Percentiles rank a stretch among this genome's conserved stretches.
phyloP scores from a whole-genome alignment of 2,888 invertebrate species.

The Clitarchus hookeri region DNA sequence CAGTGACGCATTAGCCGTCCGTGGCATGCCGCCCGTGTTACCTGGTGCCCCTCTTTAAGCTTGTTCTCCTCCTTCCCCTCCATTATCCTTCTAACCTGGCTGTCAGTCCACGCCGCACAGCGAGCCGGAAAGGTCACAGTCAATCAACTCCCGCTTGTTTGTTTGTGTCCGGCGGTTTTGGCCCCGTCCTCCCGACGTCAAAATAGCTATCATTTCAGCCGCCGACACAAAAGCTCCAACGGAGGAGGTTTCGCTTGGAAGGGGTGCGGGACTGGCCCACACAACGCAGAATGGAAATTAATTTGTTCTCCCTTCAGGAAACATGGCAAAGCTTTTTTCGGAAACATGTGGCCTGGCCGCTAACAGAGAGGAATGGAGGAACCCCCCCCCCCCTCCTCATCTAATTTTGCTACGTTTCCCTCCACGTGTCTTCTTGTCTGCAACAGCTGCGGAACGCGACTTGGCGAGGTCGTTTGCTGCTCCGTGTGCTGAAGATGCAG shows the following conservation, averaged over 20 bases:
- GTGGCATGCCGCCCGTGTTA: neutral
- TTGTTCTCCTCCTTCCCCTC: neutral
- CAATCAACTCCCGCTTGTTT: neutral
- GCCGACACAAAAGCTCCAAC: neutral
- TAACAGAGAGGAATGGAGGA: neutral
- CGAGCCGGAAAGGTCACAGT: neutral
- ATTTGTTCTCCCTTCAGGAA: conserved; percentile 14
- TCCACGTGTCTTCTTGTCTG: neutral
- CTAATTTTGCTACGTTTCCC: too few species aligned
- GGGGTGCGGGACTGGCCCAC: neutral
- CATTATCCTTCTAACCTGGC: neutral
- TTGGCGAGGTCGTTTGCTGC: too few species aligned
- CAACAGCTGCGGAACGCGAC: neutral
- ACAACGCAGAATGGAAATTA: neutral
- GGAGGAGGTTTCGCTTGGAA: neutral
- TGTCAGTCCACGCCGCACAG: neutral
- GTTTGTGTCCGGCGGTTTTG: neutral
- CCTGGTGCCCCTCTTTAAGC: neutral
- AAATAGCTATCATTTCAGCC: neutral
- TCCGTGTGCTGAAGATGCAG: too few species aligned
- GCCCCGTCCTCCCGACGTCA: neutral
- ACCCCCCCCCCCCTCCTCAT: too few species aligned
- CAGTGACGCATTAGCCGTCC: too few species aligned
- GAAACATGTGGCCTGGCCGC: neutral
- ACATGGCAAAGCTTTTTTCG: conserved; percentile 4